A percentile compares a stretch with the other conserved stretches of the same genome.
phyloP scores from a whole-genome alignment of 1,140 invertebrate genomes.

The Eurosta solidaginis region DNA sequence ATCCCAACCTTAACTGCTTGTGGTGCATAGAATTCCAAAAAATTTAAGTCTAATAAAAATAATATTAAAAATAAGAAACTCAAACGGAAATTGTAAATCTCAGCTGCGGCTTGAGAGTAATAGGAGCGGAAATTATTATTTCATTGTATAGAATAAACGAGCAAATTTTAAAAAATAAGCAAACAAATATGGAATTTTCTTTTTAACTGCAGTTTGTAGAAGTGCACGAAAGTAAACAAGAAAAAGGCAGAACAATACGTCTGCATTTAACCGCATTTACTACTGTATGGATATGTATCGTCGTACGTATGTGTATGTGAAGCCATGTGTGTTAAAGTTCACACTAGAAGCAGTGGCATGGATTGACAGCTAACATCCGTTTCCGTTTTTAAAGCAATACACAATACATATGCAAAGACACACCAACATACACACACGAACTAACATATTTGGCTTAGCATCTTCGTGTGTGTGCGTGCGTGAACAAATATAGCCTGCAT shows the following conservation, averaged over 20 bases:
- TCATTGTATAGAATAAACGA: background rate
- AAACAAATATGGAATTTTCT: background rate
- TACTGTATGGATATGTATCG: background rate
- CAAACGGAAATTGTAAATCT: conserved; percentile 9
- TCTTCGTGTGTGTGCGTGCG: background rate
- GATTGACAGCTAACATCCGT: conserved; percentile 29
- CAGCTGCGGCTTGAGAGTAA: background rate
- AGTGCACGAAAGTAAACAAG: background rate
- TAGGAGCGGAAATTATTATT: conserved; percentile 17
- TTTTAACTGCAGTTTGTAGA: background rate
- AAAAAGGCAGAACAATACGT: background rate
- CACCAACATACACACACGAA: background rate
- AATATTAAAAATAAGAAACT: too few relatives aligned
- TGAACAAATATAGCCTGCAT: background rate
- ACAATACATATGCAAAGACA: background rate
- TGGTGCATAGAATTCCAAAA: background rate
- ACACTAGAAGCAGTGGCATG: conserved; percentile 8
- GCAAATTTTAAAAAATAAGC: background rate
- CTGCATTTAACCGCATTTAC: background rate
- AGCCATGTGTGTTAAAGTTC: background rate
- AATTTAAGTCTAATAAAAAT: too few relatives aligned
- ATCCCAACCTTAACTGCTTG: too few relatives aligned
- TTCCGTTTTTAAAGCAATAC: background rate
- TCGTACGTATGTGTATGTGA: background rate
- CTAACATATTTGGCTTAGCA: background rate